Percentiles rank a stretch among this genome's conserved stretches.
Conservation (phyloP, 2,113 vertebrate genomes). For the Indicator maculatus region DNA sequence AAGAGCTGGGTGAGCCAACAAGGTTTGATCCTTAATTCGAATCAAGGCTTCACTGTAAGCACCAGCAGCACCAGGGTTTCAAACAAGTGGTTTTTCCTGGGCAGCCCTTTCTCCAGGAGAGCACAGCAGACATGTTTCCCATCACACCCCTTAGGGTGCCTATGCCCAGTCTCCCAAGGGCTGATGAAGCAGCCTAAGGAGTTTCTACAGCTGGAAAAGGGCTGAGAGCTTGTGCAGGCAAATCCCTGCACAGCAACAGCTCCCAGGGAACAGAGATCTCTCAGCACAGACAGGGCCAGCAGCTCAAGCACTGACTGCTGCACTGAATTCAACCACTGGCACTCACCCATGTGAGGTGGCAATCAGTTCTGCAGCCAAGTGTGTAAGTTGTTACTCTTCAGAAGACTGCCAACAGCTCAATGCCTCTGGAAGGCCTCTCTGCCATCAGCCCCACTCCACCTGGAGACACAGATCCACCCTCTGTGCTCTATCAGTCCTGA, state of each 20-base stretch:
- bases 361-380: not conserved
- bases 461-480: conserved; percentile 9
- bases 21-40: not conserved
- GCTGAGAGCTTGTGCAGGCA: not conserved
- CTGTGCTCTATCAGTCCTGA: conserved; percentile 10
- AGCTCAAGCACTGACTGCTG: not conserved
- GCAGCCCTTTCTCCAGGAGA: not conserved
- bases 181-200: not conserved
- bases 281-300: not conserved
- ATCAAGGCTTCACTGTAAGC: not conserved
- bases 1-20: not conserved
- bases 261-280: not conserved
- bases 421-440: not conserved
- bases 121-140: not conserved
- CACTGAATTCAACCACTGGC: not conserved
- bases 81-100: not conserved
- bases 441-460: not conserved
- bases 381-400: not conserved
- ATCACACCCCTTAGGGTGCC: not conserved
- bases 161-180: not conserved
- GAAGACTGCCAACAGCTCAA: not conserved
- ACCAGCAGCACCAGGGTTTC: not conserved
- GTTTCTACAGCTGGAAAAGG: not conserved
- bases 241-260: not conserved
- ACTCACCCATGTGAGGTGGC: not conserved